phyloP scores from a whole-genome alignment of 2,113 vertebrate species.

The Ciconia maguari region DNA sequence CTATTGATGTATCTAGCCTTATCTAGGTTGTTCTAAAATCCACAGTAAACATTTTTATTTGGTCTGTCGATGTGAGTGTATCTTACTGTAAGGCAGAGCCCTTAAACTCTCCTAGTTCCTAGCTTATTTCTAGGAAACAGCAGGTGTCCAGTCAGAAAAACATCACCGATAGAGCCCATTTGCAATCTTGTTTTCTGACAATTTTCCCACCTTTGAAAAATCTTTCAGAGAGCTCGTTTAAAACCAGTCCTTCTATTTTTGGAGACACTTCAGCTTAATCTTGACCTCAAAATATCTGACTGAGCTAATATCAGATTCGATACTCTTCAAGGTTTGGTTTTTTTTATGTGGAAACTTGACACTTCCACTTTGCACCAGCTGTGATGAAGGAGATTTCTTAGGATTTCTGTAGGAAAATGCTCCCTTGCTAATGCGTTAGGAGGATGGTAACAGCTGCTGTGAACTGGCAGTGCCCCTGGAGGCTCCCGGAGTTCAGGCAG shows the following conservation, averaged over 20 bases:
- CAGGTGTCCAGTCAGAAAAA: not conserved
- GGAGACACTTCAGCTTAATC: not conserved
- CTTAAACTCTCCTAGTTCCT: not conserved
- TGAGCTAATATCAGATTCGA: not conserved
- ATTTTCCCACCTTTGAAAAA: not conserved
- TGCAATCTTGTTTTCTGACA: not conserved
- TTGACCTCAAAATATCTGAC: not conserved
- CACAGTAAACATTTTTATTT: not conserved
- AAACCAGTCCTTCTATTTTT: not conserved
- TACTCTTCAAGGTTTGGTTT: not conserved
- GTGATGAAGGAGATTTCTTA: not conserved
- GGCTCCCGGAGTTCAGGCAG: not conserved
- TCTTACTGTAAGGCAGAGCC: not conserved
- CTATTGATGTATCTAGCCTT: not conserved
- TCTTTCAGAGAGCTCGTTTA: not conserved
- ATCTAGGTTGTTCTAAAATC: not conserved
- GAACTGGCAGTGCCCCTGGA: not conserved
- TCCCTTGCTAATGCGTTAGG: not conserved
- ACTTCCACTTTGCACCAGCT: not conserved
- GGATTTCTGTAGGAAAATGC: not conserved
- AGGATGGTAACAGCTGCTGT: not conserved
- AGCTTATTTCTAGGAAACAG: not conserved
- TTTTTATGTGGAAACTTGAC: not conserved
- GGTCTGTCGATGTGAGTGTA: rapidly evolving
- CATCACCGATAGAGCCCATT: not conserved